Conservation (phyloP, 2,113 vertebrate species). For the Hucho hucho region DNA sequence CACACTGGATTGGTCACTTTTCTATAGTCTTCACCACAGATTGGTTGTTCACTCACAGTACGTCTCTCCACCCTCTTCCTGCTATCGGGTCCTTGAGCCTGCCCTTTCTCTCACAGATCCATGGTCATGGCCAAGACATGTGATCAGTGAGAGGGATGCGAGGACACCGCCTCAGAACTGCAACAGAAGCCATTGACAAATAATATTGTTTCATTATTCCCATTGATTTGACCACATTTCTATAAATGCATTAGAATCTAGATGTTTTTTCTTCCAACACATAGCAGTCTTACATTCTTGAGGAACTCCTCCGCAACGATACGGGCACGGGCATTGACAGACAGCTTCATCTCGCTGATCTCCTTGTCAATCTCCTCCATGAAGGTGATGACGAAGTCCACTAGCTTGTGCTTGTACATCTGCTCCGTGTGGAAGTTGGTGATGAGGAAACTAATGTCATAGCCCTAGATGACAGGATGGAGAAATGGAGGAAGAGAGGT, state of each 20-base stretch:
- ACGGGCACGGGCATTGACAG: slow-evolving; percentile 93
- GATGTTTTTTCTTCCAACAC: no score
- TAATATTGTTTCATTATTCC: not conserved
- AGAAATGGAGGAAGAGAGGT: not conserved
- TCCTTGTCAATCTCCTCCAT: slow-evolving; percentile 99
- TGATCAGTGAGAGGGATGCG: slow-evolving; percentile 9
- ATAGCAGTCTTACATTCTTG: slow-evolving; percentile 84
- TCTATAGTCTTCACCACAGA: slow-evolving; percentile 36
- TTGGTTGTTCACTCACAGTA: slow-evolving; percentile 50
- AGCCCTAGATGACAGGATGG: slow-evolving; percentile 76
- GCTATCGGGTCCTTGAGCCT: slow-evolving; percentile 41
- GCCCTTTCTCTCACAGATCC: not conserved
- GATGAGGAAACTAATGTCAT: slow-evolving; percentile 98
- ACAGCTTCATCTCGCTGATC: slow-evolving; percentile 99
- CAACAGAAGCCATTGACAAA: slow-evolving; percentile 2
- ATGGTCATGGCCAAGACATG: slow-evolving; percentile 18
- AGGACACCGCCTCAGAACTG: slow-evolving; percentile 64
- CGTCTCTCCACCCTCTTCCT: slow-evolving; percentile 31
- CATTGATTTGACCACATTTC: no score
- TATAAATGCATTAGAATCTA: not conserved
- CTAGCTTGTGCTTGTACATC: slow-evolving; percentile 99
- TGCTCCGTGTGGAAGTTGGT: slow-evolving; percentile 99
- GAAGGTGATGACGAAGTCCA: slow-evolving; percentile 98
- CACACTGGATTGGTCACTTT: slow-evolving; percentile 45
- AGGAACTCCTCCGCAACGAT: slow-evolving; percentile 98